Conservation (phyloP, 2,113 vertebrate genomes). For the Eurypyga helias region DNA sequence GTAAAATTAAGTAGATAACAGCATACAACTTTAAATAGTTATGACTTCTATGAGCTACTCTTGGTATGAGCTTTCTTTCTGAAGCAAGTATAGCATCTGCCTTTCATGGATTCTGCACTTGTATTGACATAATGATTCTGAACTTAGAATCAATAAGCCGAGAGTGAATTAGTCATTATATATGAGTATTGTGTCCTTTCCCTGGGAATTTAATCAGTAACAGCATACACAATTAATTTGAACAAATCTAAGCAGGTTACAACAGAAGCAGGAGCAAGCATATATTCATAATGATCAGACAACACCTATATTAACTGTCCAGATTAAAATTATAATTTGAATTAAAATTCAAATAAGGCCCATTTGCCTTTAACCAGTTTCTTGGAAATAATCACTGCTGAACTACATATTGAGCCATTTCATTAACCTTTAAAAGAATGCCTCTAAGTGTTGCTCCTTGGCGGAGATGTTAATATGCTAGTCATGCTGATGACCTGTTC, state of each 20-base stretch:
- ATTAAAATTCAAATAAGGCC: constrained; percentile 32
- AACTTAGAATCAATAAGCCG: constrained; percentile 7
- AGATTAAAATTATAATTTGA: constrained; percentile 44
- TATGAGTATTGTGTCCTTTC: background rate
- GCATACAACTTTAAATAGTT: background rate
- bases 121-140: background rate
- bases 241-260: background rate
- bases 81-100: background rate
- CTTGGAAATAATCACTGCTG: constrained; percentile 38
- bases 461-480: constrained; percentile 14
- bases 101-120: background rate
- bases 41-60: background rate
- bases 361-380: constrained; percentile 14
- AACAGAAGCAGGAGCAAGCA: background rate
- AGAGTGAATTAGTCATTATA: background rate
- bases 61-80: background rate
- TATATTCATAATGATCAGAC: background rate
- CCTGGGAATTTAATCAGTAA: background rate
- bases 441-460: constrained; percentile 1
- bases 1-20: background rate
- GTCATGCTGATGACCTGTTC: background rate
- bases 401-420: constrained; percentile 17
- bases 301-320: background rate
- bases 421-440: constrained; percentile 21
- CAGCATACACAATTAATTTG: background rate